Evolutionary conservation across 2,888 invertebrate species (phyloP), one percentile per base, ranked within the genome.

Genomic region (Norana najaformis): DNA sequence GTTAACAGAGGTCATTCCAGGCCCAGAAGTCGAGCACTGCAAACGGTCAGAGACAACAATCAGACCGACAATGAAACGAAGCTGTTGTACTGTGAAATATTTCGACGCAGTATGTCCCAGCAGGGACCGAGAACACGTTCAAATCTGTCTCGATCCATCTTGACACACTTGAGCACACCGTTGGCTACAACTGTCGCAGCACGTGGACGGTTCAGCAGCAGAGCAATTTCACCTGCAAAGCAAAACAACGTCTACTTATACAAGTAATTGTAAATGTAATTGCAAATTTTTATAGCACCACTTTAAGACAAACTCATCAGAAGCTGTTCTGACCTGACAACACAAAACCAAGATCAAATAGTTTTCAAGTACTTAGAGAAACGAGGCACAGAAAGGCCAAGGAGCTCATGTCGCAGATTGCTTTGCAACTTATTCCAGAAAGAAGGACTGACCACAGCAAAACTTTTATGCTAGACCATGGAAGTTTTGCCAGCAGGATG

Each of bases 41-140:
- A 47, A 23, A 47, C 47, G 83, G 8, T 4, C 6, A 36, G 35
- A 30, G 85, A 16, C 1, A 85, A 85, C 23, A 18, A 36, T 85
- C n/a, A 69, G 69, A 85, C 85, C 0, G 85, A 85, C 37, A 85
- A 23, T 36, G 85, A 85, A 8, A 88, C 88, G 47, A 89, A 99
- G 96, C 99, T 99, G 96, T 99, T 99, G 96, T 99, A 99, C 96
- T 99, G 98, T 93, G 98, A 98, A 94, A 99, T 99, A 96, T 99
- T 99, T 95, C 99, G 97, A 96, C 99, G 99, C 93, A 99, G 96
- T 94, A 99, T 99, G 95, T 99, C 99, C 41, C 97, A 98, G 95
- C 98, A 99, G 90, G 97, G 97, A 69, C 99, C 99, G 95, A 99
- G 96, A 90, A 99, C 99, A 94, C 99, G 96, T 95, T 99, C 99